Base-by-base conservation (phyloP, 1,140 invertebrate genomes). In the Cotesia chilonis region DNA sequence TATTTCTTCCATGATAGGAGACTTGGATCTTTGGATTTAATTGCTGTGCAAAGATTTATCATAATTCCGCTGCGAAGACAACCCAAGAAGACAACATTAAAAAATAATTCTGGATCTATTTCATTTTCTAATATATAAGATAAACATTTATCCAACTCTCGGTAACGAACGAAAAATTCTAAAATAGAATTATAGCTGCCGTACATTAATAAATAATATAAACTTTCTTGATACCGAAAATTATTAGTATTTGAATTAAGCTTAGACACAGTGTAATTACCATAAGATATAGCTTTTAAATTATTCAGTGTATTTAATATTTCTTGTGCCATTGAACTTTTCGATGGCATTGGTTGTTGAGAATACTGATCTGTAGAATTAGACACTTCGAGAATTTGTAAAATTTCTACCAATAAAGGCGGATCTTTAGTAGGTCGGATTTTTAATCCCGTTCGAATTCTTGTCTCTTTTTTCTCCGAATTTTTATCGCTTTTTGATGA, bases 201-300 rank as follows among this genome's bases (percentile, higher is more conserved):
- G 79, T 94, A 94, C 65, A 89, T 91, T 0, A 87, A 85, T 4
- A 94, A 83, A 84, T 94, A 94, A 80, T 92, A 92, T 0, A 93
- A 78, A 75, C 91, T 93, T 80, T 94, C 92, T 63, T 91, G 89
- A 75, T 93, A 93, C 71, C 90, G 90, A 69, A 90, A 36, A 55
- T 74, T 81, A 67, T 70, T 66, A 17, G 74, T 60, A 47, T 71
- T 75, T 65, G 61, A 70, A 38, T 59, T 74, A 4, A 72, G 6
- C 57, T 77, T 65, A 14, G 76, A 70, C 47, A 75, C 72, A 4
- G 72, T 81, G 75, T 74, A 77, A 54, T 85, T 84, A 17, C 85
- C 86, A 36, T 81, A 77, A 20, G 78, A 82, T 57, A 88, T 79
- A 4, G 82, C 71, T 68, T 87, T 86, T 1, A 89, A 76, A 70